Evolutionary conservation across 2,797 vertebrate genomes (phyloP).

Genomic region (Propithecus deckenii): DNA sequence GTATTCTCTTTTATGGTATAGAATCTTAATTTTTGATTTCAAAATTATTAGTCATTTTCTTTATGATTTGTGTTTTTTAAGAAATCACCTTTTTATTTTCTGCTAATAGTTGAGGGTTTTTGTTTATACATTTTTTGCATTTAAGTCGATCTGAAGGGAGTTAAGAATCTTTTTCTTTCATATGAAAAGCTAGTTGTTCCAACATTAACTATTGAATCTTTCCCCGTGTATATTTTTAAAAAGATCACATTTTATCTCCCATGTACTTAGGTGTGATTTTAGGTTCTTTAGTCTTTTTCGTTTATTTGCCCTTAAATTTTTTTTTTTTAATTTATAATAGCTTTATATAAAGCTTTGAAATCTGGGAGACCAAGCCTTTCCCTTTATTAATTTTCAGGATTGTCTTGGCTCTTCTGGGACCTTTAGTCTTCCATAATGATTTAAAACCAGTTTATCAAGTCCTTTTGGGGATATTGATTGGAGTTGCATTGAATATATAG

Average conservation of each 20-base stretch:
- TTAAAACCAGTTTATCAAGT: not conserved
- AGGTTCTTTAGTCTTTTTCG: not conserved
- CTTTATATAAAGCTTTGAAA: not conserved
- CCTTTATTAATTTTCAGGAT: not conserved
- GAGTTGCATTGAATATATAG: not conserved
- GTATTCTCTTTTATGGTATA: not conserved
- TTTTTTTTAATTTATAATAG: not conserved
- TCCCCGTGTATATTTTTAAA: not conserved
- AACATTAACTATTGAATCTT: not conserved
- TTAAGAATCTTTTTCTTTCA: not conserved
- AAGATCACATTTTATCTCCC: not conserved
- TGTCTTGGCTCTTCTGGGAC: not conserved
- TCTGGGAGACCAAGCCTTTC: not conserved
- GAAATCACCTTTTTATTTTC: not conserved
- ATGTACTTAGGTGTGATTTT: not conserved
- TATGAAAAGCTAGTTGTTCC: not conserved
- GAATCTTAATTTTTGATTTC: not conserved
- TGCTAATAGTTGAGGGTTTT: not conserved
- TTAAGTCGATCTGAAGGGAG: not conserved
- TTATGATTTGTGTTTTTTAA: not conserved
- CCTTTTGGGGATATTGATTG: not conserved
- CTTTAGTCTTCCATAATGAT: not conserved
- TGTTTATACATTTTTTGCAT: not conserved
- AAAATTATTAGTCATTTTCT: not conserved
- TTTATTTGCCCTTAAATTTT: not conserved